Conservation (phyloP, 2,888 invertebrate species). For the Empis livida region DNA sequence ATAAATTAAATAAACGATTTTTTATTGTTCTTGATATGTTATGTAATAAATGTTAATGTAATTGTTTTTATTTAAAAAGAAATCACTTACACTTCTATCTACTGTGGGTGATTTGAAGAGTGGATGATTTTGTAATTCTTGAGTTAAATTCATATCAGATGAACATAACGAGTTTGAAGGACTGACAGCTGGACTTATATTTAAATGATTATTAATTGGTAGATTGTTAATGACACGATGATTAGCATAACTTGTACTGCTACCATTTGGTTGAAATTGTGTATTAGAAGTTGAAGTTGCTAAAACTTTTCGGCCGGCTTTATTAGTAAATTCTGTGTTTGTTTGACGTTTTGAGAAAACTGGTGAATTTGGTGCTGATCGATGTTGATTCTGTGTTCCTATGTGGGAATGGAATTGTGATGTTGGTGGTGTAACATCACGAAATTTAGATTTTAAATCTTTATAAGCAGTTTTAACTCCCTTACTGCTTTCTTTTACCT, state of each 20-base stretch:
- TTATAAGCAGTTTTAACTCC: conserved; percentile 68
- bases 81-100: conserved; percentile 48
- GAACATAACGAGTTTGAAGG: conserved; percentile 34
- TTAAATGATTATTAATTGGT: conserved; percentile 22
- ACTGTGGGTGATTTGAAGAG: conserved; percentile 45
- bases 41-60: too few species aligned
- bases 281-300: conserved; percentile 30
- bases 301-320: conserved; percentile 9
- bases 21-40: too few species aligned
- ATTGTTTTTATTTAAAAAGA: not conserved
- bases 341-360: conserved; percentile 41
- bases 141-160: conserved; percentile 39
- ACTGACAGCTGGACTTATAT: conserved; percentile 33
- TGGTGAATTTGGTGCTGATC: conserved; percentile 55
- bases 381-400: conserved; percentile 28
- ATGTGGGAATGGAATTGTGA: conserved; percentile 8
- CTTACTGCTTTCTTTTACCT: conserved; percentile 62
- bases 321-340: conserved; percentile 1
- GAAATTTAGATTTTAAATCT: conserved; percentile 54
- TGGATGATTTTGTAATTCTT: conserved; percentile 43
- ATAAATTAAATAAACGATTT: conserved; percentile 4
- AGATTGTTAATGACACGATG: conserved; percentile 10
- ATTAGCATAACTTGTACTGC: conserved; percentile 20
- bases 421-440: conserved; percentile 30
- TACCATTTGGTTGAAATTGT: conserved; percentile 28